Percentiles rank a stretch among this genome's conserved stretches.
These are phyloP conservation scores for Pionites leucogaster DNA, from an alignment of 2,113 vertebrate species.

Conservation along the genomic window DNA sequence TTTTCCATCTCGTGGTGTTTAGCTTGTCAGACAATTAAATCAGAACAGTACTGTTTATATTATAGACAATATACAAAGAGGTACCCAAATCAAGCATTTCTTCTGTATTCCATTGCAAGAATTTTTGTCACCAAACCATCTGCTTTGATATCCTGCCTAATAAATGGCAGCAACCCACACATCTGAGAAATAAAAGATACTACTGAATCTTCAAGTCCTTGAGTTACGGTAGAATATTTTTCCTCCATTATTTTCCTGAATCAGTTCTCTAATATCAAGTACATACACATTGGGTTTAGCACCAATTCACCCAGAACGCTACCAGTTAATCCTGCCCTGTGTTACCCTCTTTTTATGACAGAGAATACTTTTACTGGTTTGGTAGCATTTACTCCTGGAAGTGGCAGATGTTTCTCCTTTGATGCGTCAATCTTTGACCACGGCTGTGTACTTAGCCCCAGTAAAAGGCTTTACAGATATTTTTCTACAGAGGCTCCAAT, in stretches of 20 bases:
- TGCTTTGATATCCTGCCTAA: not conserved
- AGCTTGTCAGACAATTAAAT: not conserved
- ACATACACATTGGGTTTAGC: not conserved
- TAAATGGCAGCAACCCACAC: not conserved
- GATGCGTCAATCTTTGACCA: not conserved
- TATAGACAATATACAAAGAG: not conserved
- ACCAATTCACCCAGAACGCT: not conserved
- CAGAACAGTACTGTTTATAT: not conserved
- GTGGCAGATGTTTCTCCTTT: not conserved
- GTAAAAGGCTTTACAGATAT: not conserved
- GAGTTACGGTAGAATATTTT: not conserved
- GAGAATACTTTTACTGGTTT: not conserved
- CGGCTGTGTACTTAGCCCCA: not conserved
- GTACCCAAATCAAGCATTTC: not conserved
- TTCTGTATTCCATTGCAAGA: not conserved
- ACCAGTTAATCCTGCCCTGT: not conserved
- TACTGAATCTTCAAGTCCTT: not conserved
- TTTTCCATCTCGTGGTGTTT: not conserved
- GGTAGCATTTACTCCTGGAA: not conserved
- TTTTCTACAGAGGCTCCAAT: not conserved
- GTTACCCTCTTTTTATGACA: not conserved
- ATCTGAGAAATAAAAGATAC: not conserved
- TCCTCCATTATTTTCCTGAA: not conserved
- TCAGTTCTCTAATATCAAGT: rapidly evolving
- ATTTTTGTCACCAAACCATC: not conserved